Percentiles rank a stretch among this genome's conserved stretches.
These are phyloP conservation scores for Diachasmimorpha longicaudata DNA, from an alignment of 1,140 invertebrate genomes.

Conservation along the genomic window DNA sequence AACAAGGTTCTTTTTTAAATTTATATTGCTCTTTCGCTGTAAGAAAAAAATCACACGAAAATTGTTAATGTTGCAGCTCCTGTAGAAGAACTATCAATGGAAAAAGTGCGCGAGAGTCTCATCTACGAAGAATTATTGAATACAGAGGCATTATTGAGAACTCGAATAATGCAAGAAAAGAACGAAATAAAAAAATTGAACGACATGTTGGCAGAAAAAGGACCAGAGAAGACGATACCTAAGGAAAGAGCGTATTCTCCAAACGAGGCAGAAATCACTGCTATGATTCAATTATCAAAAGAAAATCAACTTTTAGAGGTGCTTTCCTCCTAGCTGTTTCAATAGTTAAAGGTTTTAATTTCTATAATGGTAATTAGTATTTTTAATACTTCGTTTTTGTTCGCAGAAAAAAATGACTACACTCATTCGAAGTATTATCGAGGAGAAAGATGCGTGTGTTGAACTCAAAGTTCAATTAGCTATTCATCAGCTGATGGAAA, in stretches of 20 bases:
- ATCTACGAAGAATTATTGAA: slow-evolving; percentile 73
- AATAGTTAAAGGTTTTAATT: not conserved
- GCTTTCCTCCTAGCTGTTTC: not conserved
- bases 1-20: not conserved
- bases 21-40: not conserved
- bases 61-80: not conserved
- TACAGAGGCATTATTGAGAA: slow-evolving; percentile 69
- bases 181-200: slow-evolving; percentile 72
- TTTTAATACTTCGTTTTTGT: slow-evolving; percentile 4
- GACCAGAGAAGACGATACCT: slow-evolving; percentile 61
- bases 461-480: slow-evolving; percentile 71
- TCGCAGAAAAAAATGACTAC: slow-evolving; percentile 68
- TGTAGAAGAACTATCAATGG: slow-evolving; percentile 49
- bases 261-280: slow-evolving; percentile 61
- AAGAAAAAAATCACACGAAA: not conserved
- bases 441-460: slow-evolving; percentile 72
- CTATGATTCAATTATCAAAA: slow-evolving; percentile 63
- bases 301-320: slow-evolving; percentile 72
- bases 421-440: slow-evolving; percentile 69
- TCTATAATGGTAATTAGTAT: not conserved
- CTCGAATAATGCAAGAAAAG: slow-evolving; percentile 70
- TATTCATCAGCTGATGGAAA: slow-evolving; percentile 62
- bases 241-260: slow-evolving; percentile 59
- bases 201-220: slow-evolving; percentile 58
- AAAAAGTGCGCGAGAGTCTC: slow-evolving; percentile 67